Evolutionary conservation across 2,113 vertebrate species (phyloP), one percentile per base, ranked within the genome.

Genomic region (Albula glossodonta): DNA sequence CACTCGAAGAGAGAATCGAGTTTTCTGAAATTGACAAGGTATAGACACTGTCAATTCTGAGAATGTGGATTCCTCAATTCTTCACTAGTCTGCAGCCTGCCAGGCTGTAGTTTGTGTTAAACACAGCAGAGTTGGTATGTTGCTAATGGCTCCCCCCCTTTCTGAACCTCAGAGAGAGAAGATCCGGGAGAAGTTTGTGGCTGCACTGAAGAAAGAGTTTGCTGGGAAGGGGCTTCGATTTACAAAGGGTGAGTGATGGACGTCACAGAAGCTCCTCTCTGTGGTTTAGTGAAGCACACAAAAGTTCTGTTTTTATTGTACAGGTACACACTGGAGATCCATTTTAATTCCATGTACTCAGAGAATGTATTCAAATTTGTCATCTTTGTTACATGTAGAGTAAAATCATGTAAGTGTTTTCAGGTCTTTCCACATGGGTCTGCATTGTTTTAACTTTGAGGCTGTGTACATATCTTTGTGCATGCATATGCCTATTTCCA

Each of bases 21-120:
- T 99, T 99, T 93, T 98, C 97, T 0, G 97, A 98, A 90, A 95
- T 99, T 52, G 98, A 99, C 94, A 99, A 99, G 97, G 98, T 99
- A 91, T 4, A 0, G 5, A 88, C 8, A 7, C 1, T 66, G 52
- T 48, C 31, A 41, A 41, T 41, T 41, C 31, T 41, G 31, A 41
- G 12, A 22, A 31, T 52, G 6, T 53, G 50, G 52, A 81, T 53
- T 5, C 3, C 6, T 15, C 9, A 2, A 52, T 10, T 6, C 51
- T 9, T n/a, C 25, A 8, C 74, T 53, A 13, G 13, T 25, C 25
- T 5, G 31, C 84, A n/a, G 17, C 13, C 51, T n/a, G 22, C 22
- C 31, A 9, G 11, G 53, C 22, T 5, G 15, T 22, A 41, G 63
- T 8, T 82, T 31, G 52, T 51, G 49, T 2, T 50, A n/a, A n/a